Percentiles rank a stretch among this genome's conserved stretches.
Conservation (phyloP, 2,797 vertebrate species). For the Neoniphon sammara region DNA sequence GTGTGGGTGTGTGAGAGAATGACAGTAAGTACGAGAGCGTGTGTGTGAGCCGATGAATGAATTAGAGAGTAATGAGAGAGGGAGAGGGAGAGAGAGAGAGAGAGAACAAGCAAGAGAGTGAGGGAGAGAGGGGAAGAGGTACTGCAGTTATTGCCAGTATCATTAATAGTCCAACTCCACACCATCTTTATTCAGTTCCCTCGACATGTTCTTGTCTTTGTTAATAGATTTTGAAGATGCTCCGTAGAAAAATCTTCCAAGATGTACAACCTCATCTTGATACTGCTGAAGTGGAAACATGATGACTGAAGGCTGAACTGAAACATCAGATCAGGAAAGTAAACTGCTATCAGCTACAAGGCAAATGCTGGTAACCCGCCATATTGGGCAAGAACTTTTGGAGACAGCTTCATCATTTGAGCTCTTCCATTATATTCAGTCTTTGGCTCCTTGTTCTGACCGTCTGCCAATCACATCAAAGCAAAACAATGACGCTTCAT, state of each 20-base stretch:
- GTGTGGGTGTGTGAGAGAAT: neutral
- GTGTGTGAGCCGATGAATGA: conserved; percentile 32
- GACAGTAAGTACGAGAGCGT: neutral
- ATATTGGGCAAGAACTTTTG: too few species aligned
- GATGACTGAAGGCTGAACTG: conserved; percentile 7
- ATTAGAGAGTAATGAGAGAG: conserved; percentile 6
- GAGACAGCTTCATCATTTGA: too few species aligned
- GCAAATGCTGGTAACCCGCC: neutral
- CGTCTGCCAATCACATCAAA: too few species aligned
- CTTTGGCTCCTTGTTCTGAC: too few species aligned
- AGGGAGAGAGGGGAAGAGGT: neutral
- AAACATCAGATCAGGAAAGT: conserved; percentile 27
- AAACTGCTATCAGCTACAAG: conserved; percentile 21
- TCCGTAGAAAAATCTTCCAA: neutral
- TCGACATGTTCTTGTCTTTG: neutral
- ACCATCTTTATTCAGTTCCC: too few species aligned
- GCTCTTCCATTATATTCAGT: too few species aligned
- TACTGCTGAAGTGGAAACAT: neutral
- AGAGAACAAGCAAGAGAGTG: neutral
- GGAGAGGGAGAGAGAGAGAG: conserved; percentile 1
- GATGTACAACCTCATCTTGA: neutral
- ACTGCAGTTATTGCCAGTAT: conserved; percentile 6
- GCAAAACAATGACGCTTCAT: too few species aligned
- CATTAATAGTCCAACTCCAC: too few species aligned
- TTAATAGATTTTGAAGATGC: neutral